These are phyloP conservation scores for Stegastes partitus DNA, from an alignment of 2,113 vertebrate species.

Conservation along the genomic window DNA sequence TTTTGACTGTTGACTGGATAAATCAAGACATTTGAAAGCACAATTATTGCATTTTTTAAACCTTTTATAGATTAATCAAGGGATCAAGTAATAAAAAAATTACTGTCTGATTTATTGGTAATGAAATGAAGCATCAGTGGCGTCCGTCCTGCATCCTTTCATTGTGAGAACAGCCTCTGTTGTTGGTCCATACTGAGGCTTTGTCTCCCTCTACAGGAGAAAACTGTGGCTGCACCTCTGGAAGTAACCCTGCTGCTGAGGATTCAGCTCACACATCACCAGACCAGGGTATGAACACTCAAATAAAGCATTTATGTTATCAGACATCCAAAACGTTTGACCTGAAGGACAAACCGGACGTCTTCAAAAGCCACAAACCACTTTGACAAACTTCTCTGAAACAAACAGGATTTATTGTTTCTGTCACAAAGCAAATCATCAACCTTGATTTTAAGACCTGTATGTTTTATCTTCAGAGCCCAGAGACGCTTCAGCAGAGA, in stretches of 20 bases:
- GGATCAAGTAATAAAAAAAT: background rate
- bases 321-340: background rate
- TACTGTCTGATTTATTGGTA: too few species aligned
- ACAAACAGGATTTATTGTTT: background rate
- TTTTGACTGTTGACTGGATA: too few species aligned
- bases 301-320: background rate
- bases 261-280: slow-evolving; percentile 75
- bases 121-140: background rate
- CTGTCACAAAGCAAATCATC: background rate
- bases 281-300: slow-evolving; percentile 78
- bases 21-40: too few species aligned
- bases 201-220: slow-evolving; percentile 79
- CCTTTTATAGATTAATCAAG: background rate
- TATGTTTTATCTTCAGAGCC: slow-evolving; percentile 66
- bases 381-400: background rate
- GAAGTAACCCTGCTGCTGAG: slow-evolving; percentile 69
- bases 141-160: background rate
- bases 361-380: too few species aligned
- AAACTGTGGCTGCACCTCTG: slow-evolving; percentile 67
- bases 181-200: slow-evolving; percentile 6
- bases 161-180: background rate
- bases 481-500: slow-evolving; percentile 65
- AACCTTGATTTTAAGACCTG: background rate
- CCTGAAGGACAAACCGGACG: background rate
- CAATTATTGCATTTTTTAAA: too few species aligned